These are phyloP conservation scores for Prunella strophiata DNA, from an alignment of 2,797 vertebrate species.

Conservation along the genomic window DNA sequence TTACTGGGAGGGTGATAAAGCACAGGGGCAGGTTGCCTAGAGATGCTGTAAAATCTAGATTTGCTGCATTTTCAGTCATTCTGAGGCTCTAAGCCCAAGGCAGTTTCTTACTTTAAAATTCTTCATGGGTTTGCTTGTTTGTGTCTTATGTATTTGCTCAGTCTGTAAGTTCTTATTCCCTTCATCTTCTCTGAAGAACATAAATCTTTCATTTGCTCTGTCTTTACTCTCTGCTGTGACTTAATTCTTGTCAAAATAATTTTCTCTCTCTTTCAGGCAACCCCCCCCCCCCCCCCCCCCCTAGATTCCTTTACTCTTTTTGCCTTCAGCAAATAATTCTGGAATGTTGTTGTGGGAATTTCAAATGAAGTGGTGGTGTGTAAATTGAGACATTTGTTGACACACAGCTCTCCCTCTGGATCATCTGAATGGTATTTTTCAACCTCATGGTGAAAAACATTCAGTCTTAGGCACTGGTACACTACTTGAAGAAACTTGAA, in stretches of 20 bases:
- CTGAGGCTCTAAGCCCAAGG: background rate
- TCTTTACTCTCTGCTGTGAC: background rate
- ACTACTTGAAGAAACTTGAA: background rate
- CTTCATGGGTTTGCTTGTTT: background rate
- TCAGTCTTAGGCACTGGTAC: background rate
- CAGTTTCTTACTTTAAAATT: background rate
- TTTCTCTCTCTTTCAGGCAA: background rate
- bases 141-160: background rate
- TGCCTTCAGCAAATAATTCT: background rate
- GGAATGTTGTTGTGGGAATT: background rate
- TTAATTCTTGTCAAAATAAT: background rate
- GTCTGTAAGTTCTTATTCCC: background rate
- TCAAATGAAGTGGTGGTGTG: background rate
- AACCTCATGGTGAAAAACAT: background rate
- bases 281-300: rapidly evolving
- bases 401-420: background rate
- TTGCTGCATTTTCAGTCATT: background rate
- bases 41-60: background rate
- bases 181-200: background rate
- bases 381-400: background rate
- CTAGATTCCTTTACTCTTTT: background rate
- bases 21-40: background rate
- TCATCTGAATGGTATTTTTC: background rate
- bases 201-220: background rate
- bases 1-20: background rate